Evolutionary conservation across 2,797 vertebrate genomes (phyloP), one percentile per base, ranked within the genome.

Genomic region (Amblyopsis hoosieri): DNA sequence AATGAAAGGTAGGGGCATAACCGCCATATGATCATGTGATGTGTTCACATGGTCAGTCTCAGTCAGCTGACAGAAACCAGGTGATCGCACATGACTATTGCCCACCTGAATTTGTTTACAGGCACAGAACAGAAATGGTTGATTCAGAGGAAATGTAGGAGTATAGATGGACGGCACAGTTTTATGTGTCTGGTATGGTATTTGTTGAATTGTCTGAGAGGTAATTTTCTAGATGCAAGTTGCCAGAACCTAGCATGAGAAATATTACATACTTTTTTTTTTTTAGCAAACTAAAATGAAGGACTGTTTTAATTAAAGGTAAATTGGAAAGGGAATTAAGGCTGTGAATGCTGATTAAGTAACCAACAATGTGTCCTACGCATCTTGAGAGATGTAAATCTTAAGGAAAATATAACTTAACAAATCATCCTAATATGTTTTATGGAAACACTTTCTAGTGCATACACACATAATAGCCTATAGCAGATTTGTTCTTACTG

Each of bases 121-220:
- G 52, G 47, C 19, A 60, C 19, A 48, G 50, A 54, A 12, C 42
- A 31, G 61, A 46, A 29, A 31, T 23, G 52, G 4, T 9, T 9
- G 7, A 46, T 60, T 19, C 29, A 0, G 45, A 37, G 4, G 12
- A 57, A 11, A 10, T 19, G 3, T 33, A 14, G n/a, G 3, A 8
- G 46, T 59, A 64, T 1, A 45, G 15, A 67, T 19, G 47, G 69
- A 29, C 76, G 76, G 76, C 86, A 77, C 85, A 89, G 84, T 82
- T 85, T 85, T 86, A 83, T 87, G 85, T 84, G 80, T 83, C 23
- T 29, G 23, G 23, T 23, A 23, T 80, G 70, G 59, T 54, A 67
- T 65, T 49, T 62, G 48, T 65, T 47, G 23, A 12, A 12, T 52
- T 50, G 47, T 66, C 13, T 12, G 14, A 42, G 47, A 64, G 50